phyloP scores from a whole-genome alignment of 2,888 invertebrate species.

The Yponomeuta sedellus region DNA sequence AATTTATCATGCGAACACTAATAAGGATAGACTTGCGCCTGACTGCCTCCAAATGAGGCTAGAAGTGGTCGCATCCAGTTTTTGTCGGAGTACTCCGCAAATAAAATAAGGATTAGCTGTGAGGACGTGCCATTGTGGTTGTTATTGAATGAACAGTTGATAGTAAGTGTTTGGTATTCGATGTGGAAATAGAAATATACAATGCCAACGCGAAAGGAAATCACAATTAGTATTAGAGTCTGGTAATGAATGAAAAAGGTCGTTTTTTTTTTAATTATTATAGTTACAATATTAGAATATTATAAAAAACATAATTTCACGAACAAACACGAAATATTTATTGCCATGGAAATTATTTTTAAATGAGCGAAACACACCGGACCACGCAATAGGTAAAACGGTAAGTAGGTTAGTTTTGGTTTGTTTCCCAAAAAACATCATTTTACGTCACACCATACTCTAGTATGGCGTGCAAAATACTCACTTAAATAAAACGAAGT shows the following conservation, averaged over 20 bases:
- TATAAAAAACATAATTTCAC: too few species aligned
- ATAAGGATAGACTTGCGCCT: slow-evolving; percentile 39
- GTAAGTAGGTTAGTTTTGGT: too few species aligned
- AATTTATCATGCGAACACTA: slow-evolving; percentile 49
- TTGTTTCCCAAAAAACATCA: too few species aligned
- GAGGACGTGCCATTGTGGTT: background rate
- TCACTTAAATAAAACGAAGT: background rate
- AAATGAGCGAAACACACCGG: too few species aligned
- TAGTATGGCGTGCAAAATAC: too few species aligned
- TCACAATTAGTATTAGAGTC: background rate
- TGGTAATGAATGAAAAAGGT: too few species aligned
- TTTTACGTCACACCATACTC: too few species aligned
- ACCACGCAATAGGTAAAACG: too few species aligned
- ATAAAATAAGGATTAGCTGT: background rate
- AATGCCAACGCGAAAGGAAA: background rate
- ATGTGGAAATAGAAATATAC: background rate
- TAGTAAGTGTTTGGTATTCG: background rate
- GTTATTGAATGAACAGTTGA: background rate
- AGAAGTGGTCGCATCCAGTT: slow-evolving; percentile 26
- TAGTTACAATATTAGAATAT: too few species aligned
- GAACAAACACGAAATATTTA: too few species aligned
- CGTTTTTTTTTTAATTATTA: too few species aligned
- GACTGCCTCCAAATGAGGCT: slow-evolving; percentile 30
- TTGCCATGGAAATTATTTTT: too few species aligned
- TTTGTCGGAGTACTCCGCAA: slow-evolving; percentile 15